phyloP scores from a whole-genome alignment of 2,888 invertebrate species.

The Tetragonula carbonaria region DNA sequence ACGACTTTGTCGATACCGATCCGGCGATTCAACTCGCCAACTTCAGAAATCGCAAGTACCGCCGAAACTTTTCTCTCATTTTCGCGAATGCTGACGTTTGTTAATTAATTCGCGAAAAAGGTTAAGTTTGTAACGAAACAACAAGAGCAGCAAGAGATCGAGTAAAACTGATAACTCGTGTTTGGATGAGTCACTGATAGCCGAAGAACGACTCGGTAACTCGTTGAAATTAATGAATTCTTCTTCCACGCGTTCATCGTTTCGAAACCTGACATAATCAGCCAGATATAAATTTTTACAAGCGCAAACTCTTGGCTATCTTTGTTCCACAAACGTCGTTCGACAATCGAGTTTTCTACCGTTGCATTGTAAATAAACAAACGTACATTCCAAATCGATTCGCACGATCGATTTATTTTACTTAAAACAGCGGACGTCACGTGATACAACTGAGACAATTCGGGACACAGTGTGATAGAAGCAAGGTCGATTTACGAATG shows the following conservation, averaged over 20 bases:
- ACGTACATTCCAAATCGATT: not conserved
- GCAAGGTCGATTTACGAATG: too few relatives aligned
- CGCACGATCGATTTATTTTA: not conserved
- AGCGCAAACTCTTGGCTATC: too few relatives aligned
- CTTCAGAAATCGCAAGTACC: too few relatives aligned
- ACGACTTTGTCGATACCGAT: not conserved
- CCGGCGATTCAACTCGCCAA: not conserved
- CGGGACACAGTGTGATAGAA: not conserved
- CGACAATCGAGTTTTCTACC: not conserved
- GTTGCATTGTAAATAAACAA: not conserved
- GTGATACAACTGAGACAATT: not conserved
- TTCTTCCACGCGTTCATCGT: not conserved
- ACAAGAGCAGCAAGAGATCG: not conserved
- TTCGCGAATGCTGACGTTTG: too few relatives aligned
- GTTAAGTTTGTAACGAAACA: not conserved
- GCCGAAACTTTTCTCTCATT: not conserved
- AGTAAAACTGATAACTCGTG: slow-evolving; percentile 19
- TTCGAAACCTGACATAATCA: slow-evolving; percentile 15
- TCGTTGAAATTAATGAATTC: slow-evolving; percentile 41
- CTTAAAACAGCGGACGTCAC: not conserved
- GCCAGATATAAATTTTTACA: slow-evolving; percentile 5
- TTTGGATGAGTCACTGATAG: slow-evolving; percentile 30
- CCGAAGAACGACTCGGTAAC: slow-evolving; percentile 9
- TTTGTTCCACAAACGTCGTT: too few relatives aligned
- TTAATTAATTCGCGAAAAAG: too few relatives aligned